Conservation (phyloP, 2,888 invertebrate species). For the Lymantria monacha region DNA sequence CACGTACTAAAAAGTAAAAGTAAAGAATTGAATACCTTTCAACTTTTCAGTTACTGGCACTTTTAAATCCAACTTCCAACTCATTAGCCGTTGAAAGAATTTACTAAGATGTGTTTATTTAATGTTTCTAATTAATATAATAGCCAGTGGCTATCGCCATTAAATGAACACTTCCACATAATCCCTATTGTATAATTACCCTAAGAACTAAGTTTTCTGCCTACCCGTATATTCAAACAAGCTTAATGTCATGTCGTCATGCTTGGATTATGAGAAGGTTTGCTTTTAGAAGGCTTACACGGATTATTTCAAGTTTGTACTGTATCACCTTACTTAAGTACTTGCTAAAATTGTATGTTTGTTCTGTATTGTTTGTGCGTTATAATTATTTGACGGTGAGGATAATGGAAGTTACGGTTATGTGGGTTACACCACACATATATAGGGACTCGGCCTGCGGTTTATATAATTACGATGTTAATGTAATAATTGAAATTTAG, state of each 20-base stretch:
- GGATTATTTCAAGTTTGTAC: constrained; percentile 22
- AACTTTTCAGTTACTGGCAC: too few relatives aligned
- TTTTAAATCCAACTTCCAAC: too few relatives aligned
- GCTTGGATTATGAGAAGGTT: constrained; percentile 6
- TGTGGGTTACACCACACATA: background rate
- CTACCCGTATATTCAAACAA: background rate
- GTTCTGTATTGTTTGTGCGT: constrained; percentile 7
- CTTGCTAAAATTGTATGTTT: constrained; percentile 14
- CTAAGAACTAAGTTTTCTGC: background rate
- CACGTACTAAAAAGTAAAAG: too few relatives aligned
- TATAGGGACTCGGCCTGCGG: background rate
- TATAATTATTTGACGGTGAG: constrained; percentile 12
- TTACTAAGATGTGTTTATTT: too few relatives aligned
- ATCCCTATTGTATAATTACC: too few relatives aligned
- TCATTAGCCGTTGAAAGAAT: too few relatives aligned
- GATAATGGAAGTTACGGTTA: background rate
- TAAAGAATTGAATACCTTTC: too few relatives aligned
- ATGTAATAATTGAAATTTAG: background rate
- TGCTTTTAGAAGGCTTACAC: constrained; percentile 20
- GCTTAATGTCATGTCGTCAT: constrained; percentile 3
- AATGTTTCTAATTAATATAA: too few relatives aligned
- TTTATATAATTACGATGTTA: background rate
- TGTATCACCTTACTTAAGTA: constrained; percentile 23
- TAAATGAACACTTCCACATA: too few relatives aligned
- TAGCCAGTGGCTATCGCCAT: too few relatives aligned